phyloP scores from a whole-genome alignment of 2,113 vertebrate species.

The Recurvirostra avosetta region DNA sequence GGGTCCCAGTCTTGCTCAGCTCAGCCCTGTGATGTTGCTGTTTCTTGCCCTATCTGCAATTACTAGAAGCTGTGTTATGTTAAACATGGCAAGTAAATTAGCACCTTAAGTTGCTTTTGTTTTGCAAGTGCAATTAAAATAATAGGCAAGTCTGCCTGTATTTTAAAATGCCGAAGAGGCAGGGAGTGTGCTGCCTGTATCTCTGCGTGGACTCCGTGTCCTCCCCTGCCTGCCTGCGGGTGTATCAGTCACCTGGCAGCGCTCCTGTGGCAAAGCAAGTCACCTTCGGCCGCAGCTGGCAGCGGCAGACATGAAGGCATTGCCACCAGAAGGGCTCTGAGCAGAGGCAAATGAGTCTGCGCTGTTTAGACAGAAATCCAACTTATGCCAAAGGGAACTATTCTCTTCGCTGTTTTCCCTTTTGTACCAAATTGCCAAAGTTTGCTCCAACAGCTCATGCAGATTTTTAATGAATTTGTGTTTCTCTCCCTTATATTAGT shows the following conservation, averaged over 20 bases:
- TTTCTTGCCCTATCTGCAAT: not conserved
- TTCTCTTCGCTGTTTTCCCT: not conserved
- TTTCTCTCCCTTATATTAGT: not conserved
- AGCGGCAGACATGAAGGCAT: fast-evolving
- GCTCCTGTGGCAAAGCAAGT: not conserved
- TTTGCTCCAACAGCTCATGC: not conserved
- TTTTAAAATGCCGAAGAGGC: not conserved
- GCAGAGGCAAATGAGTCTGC: not conserved
- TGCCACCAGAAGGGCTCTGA: not conserved
- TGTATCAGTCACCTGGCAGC: not conserved
- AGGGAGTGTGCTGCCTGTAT: not conserved
- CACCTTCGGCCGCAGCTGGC: not conserved
- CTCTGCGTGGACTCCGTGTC: not conserved
- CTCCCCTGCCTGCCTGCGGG: not conserved
- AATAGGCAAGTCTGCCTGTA: not conserved
- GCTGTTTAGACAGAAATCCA: not conserved
- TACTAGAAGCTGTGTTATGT: not conserved
- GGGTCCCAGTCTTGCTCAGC: not conserved
- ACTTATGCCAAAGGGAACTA: fast-evolving
- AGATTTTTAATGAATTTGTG: fast-evolving
- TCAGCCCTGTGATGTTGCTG: fast-evolving
- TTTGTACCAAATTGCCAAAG: not conserved
- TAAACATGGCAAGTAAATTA: not conserved
- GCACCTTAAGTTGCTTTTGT: not conserved
- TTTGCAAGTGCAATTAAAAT: not conserved